A percentile compares a stretch with the other conserved stretches of the same genome.
phyloP scores from a whole-genome alignment of 2,888 invertebrate species.

The Heliconius ethilla region DNA sequence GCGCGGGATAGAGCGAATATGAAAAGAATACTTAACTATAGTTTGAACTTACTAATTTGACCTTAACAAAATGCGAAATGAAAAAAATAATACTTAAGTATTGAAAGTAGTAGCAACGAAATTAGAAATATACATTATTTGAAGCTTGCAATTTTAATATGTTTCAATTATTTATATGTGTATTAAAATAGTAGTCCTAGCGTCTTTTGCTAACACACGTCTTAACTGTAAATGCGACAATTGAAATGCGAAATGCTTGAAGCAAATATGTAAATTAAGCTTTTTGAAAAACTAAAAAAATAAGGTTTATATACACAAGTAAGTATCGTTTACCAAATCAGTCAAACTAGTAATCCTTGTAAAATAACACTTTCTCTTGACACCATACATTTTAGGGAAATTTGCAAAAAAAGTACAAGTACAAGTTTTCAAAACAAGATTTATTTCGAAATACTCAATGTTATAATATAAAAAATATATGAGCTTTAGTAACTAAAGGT shows the following conservation, averaged over 20 bases:
- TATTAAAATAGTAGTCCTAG: background rate
- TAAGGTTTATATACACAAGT: background rate
- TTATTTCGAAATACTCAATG: background rate
- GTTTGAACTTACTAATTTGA: background rate
- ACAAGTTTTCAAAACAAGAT: background rate
- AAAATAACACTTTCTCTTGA: background rate
- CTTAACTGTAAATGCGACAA: too few relatives aligned
- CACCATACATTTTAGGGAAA: background rate
- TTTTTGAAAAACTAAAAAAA: background rate
- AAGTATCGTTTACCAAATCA: background rate
- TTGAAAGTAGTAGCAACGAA: background rate
- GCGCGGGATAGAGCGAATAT: too few relatives aligned
- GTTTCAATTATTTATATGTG: background rate
- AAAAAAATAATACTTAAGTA: background rate
- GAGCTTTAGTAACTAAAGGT: background rate
- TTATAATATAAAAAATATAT: background rate
- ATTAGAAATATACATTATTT: background rate
- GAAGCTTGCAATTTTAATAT: background rate
- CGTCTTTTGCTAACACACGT: too few relatives aligned
- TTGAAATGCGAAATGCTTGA: too few relatives aligned
- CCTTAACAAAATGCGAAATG: background rate
- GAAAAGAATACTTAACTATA: background rate
- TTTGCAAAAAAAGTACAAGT: background rate
- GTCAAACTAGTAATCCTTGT: background rate
- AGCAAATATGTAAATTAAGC: too few relatives aligned